Percentiles rank a stretch among this genome's conserved stretches.
Evolutionary conservation across 2,113 vertebrate species (phyloP).

Genomic region (Gobiocypris rarus): DNA sequence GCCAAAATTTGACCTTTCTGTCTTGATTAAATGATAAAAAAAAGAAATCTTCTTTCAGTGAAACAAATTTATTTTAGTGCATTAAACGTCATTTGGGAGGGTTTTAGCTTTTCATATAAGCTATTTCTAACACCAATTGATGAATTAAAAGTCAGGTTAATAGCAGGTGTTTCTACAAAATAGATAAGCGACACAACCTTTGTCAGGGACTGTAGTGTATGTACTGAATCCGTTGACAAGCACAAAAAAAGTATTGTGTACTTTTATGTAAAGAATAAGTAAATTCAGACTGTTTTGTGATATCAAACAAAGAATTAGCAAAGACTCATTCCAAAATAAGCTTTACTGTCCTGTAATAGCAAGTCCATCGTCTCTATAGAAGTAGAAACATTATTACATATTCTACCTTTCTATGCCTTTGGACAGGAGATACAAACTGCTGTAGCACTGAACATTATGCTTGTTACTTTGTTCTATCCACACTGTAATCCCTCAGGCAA

Average conservation of each 20-base stretch:
- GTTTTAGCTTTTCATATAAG: too few species aligned
- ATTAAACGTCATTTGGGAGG: too few species aligned
- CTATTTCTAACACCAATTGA: too few species aligned
- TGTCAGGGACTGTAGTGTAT: too few species aligned
- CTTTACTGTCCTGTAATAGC: not conserved
- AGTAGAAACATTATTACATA: constrained; percentile 25
- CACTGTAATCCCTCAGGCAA: constrained; percentile 68
- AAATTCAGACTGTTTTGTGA: not conserved
- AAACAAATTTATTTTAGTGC: too few species aligned
- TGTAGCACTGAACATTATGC: constrained; percentile 72
- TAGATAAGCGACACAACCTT: too few species aligned
- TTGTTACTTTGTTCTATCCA: constrained; percentile 67
- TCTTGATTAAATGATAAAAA: too few species aligned
- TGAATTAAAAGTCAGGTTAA: too few species aligned
- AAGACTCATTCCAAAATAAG: not conserved
- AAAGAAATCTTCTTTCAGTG: too few species aligned
- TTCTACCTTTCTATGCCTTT: constrained; percentile 3
- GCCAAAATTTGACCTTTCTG: too few species aligned
- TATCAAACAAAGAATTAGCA: not conserved
- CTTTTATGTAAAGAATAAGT: not conserved
- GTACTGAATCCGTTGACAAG: not conserved
- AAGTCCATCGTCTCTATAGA: not conserved
- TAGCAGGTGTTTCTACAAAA: too few species aligned
- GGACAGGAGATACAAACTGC: constrained; percentile 60
- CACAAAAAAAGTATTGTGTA: not conserved